Evolutionary conservation across 1,140 invertebrate species (phyloP), one percentile per base, ranked within the genome.

Genomic region (Pristionchus pacificus): DNA sequence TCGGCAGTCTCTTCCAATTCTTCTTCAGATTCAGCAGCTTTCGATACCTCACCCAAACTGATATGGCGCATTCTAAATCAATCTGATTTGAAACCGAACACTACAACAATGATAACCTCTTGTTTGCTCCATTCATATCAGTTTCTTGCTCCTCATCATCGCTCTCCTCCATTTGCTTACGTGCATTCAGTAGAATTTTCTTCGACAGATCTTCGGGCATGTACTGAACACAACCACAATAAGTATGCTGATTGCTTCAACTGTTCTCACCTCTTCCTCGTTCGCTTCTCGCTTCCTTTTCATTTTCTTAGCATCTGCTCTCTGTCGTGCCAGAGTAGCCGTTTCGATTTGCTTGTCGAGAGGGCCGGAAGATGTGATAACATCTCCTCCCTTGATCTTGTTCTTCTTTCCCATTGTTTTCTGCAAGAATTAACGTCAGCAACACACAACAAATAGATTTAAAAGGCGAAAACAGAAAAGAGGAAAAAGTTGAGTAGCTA

Each of bases 131-230:
- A 62, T 66, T 61, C 2, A 75, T 65, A 2, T 68, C 68, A 15
- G 60, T 30, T 27, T 55, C 65, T 29, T 72, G 65, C 58, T 80
- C 71, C 10, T 71, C 70, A 19, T 77, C 76, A 13, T 61, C 25
- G n/a, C n/a, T n/a, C 55, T 80, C 75, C n/a, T 80, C 77, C 60
- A 68, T 70, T 60, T 81, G 79, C 49, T 78, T 71, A 2, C 66
- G 61, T n/a, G 78, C 79, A 25, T 68, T 63, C 2, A 59, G 60
- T 28, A 80, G 61, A 58, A 82, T 82, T 68, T 80, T 81, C 1
- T 67, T 58, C 25, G 77, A 81, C 2, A 80, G 28, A 2, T 77
- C 67, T 32, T 73, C 65, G 2, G 75, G 67, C 32, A 82, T 57
- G 58, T 67, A 77, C 75, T 72, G 29, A 58, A n/a, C n/a, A n/a